Base-by-base conservation (phyloP, 2,797 vertebrate genomes). In the Lycodopsis pacificus region DNA sequence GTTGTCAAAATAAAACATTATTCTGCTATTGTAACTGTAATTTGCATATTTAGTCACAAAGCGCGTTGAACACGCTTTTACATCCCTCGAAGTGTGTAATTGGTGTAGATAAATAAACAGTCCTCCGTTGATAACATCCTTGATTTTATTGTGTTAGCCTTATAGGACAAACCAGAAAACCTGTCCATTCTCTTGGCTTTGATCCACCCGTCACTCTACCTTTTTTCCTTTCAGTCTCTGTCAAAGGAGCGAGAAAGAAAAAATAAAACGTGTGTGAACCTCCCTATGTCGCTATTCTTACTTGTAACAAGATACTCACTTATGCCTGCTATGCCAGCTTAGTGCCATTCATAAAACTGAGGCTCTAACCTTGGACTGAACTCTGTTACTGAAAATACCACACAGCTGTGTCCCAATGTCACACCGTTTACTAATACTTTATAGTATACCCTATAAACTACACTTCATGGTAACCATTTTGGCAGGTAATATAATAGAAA, bases 231-330 rank as follows among this genome's bases (percentile, higher is more conserved):
- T 46, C 27, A 66, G 59, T 40, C 17, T 57, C 30, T 48, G 38
- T 72, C 7, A 62, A 64, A 3, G 62, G 13, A 77, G 38, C 36
- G 40, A 44, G 17, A n/a, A 42, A 48, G 40, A 72, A 61, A 32
- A 15, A 84, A 27, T 3, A 19, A 75, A 27, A n/a, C 5, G 1
- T 14, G 48, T 61, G 66, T 86, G 77, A 88, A 77, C 32, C 44
- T 68, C 72, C 65, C 42, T 9, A 14, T 30, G 74, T 80, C 71
- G 70, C 61, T 14, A 63, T 66, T 48, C 57, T 64, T 57, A 70
- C 62, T 36, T 70, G 73, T 87, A 89, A 91, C 67, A 80, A 20
- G 72, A 91, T 67, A 70, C 15, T 27, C 2, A 38, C 40, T 42
- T 68, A 69, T 69, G 59, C 80, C 57, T 53, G 25, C 20, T 59